A percentile compares a stretch with the other conserved stretches of the same genome.
Conservation (phyloP, 2,113 vertebrate genomes). For the Rattus rattus region DNA sequence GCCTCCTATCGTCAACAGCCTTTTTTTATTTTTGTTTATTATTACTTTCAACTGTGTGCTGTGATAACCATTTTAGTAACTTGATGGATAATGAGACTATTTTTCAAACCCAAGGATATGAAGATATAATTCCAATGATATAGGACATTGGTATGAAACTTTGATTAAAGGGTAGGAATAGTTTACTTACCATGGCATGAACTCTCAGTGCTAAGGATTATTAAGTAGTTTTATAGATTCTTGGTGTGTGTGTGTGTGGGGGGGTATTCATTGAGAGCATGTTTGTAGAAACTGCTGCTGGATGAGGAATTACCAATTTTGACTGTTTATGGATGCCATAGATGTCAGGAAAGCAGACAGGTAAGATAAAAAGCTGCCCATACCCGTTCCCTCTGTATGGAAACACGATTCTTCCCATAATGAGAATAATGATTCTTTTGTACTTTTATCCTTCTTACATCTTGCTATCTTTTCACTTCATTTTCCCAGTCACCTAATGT, state of each 20-base stretch:
- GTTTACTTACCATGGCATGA: neutral
- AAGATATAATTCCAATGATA: neutral
- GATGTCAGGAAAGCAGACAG: neutral
- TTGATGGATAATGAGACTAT: constrained; percentile 7
- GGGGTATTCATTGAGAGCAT: neutral
- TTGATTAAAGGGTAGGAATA: neutral
- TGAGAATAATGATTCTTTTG: neutral
- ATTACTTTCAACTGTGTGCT: neutral
- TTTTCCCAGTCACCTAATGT: constrained; percentile 28
- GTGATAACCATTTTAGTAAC: neutral
- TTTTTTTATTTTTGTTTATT: neutral
- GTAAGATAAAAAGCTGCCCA: neutral
- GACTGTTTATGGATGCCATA: neutral
- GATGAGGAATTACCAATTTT: neutral
- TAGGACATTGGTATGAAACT: neutral
- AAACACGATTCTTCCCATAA: neutral
- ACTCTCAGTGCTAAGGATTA: neutral
- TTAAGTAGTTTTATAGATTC: neutral
- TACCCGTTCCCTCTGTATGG: neutral
- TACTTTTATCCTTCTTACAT: constrained; percentile 7
- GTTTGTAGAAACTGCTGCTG: neutral
- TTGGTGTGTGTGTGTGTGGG: neutral
- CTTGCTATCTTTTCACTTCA: constrained; percentile 2
- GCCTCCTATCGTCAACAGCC: neutral
- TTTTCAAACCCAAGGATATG: constrained; percentile 37